Percentiles rank a stretch among this genome's conserved stretches.
phyloP scores from a whole-genome alignment of 2,797 vertebrate species.

The Rhinatrema bivittatum region DNA sequence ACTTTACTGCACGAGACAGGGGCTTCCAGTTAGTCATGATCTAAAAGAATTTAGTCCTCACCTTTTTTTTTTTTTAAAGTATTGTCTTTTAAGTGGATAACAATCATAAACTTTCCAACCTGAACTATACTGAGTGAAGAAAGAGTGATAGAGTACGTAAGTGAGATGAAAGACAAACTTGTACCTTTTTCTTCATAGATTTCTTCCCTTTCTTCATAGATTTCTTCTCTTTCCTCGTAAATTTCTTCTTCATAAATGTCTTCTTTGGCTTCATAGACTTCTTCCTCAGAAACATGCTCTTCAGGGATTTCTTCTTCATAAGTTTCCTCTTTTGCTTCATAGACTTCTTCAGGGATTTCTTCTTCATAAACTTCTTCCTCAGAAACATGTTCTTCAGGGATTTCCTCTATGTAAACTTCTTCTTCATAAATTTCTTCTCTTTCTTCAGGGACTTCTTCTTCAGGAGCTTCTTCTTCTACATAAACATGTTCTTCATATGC shows the following conservation, averaged over 20 bases:
- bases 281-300: constrained; percentile 27
- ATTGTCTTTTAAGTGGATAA: no score
- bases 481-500: constrained; percentile 18
- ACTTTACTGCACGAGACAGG: no score
- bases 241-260: constrained; percentile 24
- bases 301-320: constrained; percentile 29
- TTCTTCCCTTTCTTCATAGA: constrained; percentile 25
- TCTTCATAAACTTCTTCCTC: not conserved
- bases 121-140: not conserved
- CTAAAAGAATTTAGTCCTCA: no score
- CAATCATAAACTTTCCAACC: no score
- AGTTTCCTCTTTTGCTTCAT: constrained; percentile 18
- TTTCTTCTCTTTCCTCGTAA: constrained; percentile 28
- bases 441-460: no score
- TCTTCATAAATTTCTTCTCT: constrained; percentile 11
- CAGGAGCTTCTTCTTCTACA: constrained; percentile 44
- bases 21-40: no score
- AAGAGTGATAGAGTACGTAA: not conserved
- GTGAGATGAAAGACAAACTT: not conserved
- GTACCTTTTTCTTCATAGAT: constrained; percentile 34
- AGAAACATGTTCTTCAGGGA: not conserved
- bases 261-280: constrained; percentile 25
- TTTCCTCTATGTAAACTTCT: constrained; percentile 19
- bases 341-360: constrained; percentile 14
- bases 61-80: no score